Conservation (phyloP, 2,113 vertebrate species). For the Melozone crissalis region DNA sequence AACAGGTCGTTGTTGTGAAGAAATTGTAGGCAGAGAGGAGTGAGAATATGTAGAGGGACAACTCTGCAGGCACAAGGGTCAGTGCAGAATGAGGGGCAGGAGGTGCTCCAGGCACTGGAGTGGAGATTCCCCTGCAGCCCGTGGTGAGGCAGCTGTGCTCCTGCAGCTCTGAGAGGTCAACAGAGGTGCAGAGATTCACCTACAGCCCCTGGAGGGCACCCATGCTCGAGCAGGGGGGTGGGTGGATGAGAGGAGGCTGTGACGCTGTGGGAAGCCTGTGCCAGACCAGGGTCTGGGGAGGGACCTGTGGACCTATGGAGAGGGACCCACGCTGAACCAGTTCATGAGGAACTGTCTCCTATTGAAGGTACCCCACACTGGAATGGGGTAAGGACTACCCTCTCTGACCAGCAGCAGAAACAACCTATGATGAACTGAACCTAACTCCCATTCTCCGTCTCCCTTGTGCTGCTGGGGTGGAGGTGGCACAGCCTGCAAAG, state of each 20-base stretch:
- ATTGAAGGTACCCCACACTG: background rate
- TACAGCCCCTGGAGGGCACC: too few species aligned
- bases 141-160: background rate
- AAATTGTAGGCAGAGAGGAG: background rate
- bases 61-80: background rate
- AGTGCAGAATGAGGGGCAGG: background rate
- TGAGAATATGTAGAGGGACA: background rate
- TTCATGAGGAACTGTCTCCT: background rate
- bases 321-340: fast-evolving
- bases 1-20: background rate
- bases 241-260: background rate
- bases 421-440: background rate
- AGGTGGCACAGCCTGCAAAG: background rate
- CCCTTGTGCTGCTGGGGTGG: background rate
- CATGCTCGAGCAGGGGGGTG: fast-evolving
- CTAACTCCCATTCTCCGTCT: background rate
- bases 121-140: background rate
- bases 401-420: background rate
- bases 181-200: too few species aligned
- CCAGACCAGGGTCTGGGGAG: background rate
- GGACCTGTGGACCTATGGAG: background rate
- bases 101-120: fast-evolving
- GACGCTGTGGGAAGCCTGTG: background rate
- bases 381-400: background rate
- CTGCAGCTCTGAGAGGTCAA: background rate